phyloP scores from a whole-genome alignment of 2,113 vertebrate species.

The Naja naja region DNA sequence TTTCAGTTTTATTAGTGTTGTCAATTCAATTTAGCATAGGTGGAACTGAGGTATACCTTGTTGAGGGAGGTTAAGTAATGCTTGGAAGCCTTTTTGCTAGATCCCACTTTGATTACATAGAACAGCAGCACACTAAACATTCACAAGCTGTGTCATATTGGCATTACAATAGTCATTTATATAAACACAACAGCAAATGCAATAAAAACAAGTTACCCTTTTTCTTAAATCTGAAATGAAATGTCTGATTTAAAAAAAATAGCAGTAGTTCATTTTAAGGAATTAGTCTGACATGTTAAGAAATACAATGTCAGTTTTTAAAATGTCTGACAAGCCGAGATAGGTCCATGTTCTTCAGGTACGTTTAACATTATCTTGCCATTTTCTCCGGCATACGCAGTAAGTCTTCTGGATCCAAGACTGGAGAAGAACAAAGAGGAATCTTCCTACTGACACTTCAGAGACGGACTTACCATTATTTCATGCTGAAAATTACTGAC shows the following conservation, averaged over 20 bases:
- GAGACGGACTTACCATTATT: conserved; percentile 55
- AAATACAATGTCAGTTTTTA: conserved; percentile 74
- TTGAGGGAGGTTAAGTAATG: conserved; percentile 97
- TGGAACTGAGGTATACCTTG: conserved; percentile 98
- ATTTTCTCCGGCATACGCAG: conserved; percentile 52
- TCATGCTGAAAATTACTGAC: conserved; percentile 36
- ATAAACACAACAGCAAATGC: conserved; percentile 88
- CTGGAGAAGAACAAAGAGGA: conserved; percentile 31
- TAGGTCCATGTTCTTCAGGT: conserved; percentile 67
- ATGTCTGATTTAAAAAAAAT: conserved; percentile 83
- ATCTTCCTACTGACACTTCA: conserved; percentile 45
- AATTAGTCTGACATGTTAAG: conserved; percentile 76
- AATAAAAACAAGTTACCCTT: conserved; percentile 84
- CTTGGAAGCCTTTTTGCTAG: conserved; percentile 89
- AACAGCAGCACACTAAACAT: conserved; percentile 98
- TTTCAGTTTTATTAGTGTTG: conserved; percentile 81
- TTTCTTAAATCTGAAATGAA: conserved; percentile 87
- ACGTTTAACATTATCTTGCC: conserved; percentile 45
- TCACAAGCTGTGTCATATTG: conserved; percentile 99
- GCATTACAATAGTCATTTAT: conserved; percentile 91
- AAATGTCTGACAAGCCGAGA: conserved; percentile 60
- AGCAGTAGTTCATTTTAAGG: conserved; percentile 80
- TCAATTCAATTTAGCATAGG: conserved; percentile 79
- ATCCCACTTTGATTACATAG: conserved; percentile 86
- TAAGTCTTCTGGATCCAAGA: conserved; percentile 61